These are phyloP conservation scores for Heterocephalus glaber DNA, from an alignment of 2,113 vertebrate species.

Conservation along the genomic window DNA sequence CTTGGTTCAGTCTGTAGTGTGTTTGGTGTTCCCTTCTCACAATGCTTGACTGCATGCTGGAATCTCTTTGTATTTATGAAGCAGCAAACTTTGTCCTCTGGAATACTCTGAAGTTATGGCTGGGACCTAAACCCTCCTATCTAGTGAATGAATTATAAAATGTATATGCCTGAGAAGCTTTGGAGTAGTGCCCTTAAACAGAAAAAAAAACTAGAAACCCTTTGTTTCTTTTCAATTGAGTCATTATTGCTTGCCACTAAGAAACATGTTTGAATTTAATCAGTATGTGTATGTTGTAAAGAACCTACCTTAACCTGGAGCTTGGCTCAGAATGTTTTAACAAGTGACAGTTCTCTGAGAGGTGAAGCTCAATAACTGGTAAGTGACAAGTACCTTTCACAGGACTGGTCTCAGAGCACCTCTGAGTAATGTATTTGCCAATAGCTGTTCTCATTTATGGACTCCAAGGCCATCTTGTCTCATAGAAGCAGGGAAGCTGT, in stretches of 20 bases:
- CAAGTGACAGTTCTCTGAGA: too few species aligned
- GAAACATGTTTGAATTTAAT: constrained; percentile 54
- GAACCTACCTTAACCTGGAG: constrained; percentile 9
- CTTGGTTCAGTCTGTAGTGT: constrained; percentile 68
- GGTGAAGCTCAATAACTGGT: background rate
- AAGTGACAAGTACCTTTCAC: background rate
- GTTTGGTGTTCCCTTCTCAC: constrained; percentile 75
- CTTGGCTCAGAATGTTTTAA: background rate
- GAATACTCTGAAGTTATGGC: constrained; percentile 81
- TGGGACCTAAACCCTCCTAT: constrained; percentile 73
- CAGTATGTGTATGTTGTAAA: constrained; percentile 38
- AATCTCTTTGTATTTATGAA: constrained; percentile 82
- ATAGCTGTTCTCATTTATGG: background rate
- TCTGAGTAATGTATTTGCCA: background rate
- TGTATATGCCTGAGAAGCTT: constrained; percentile 67
- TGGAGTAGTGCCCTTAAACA: constrained; percentile 27
- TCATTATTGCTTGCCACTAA: constrained; percentile 64
- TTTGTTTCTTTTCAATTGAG: constrained; percentile 38
- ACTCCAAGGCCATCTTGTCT: background rate
- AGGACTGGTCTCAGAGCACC: background rate
- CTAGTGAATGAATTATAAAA: constrained; percentile 74
- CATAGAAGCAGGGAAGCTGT: background rate
- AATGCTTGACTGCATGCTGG: constrained; percentile 86
- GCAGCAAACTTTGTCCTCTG: constrained; percentile 81
- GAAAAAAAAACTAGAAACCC: constrained; percentile 53